Conservation (phyloP, 2,888 invertebrate genomes). For the Drosophila stalkeri region DNA sequence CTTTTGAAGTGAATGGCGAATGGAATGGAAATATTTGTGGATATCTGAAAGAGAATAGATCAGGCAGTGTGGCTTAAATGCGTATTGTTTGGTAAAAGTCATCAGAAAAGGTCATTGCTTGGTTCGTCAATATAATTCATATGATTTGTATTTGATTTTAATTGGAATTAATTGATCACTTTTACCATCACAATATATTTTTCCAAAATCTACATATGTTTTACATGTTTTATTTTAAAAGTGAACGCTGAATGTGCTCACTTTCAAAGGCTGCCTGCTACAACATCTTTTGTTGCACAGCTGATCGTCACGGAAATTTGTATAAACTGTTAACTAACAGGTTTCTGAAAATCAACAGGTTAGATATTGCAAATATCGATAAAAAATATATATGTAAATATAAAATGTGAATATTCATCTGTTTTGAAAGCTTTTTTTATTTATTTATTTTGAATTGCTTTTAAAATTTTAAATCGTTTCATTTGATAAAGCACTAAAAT, state of each 20-base stretch:
- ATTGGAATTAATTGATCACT: not conserved
- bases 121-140: not conserved
- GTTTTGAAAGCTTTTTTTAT: not conserved
- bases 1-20: not conserved
- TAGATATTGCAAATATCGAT: not conserved
- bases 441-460: not conserved
- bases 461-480: not conserved
- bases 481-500: not conserved
- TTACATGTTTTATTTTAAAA: constrained; percentile 2
- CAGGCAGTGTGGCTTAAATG: constrained; percentile 10
- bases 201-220: constrained; percentile 7
- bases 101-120: no score
- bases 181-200: not conserved
- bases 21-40: constrained; percentile 25
- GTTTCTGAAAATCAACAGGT: not conserved
- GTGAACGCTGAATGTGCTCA: constrained; percentile 13
- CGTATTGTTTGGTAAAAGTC: not conserved
- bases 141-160: not conserved
- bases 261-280: constrained; percentile 19
- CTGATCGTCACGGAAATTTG: constrained; percentile 23
- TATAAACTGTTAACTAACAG: constrained; percentile 5
- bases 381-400: not conserved
- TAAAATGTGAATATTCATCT: not conserved
- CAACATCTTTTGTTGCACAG: constrained; percentile 9
- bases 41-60: constrained; percentile 7